A percentile compares a stretch with the other conserved stretches of the same genome.
Evolutionary conservation across 2,797 vertebrate species (phyloP).

Genomic region (Megalops cyprinoides): DNA sequence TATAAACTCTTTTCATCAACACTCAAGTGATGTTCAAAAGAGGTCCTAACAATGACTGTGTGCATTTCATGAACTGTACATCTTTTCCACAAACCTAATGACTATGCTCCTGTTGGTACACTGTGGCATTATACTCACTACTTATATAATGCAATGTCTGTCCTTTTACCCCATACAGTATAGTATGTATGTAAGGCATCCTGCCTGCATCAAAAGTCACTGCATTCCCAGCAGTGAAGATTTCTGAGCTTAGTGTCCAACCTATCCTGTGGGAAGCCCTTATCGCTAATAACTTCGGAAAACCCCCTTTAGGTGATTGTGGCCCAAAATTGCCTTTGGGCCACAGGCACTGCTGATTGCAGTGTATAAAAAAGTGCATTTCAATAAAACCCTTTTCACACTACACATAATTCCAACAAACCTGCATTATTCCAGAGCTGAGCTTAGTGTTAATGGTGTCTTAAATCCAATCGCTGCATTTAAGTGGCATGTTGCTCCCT

Average conservation of each 20-base stretch:
- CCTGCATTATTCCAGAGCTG: neutral
- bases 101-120: neutral
- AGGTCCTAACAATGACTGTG: neutral
- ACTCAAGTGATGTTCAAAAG: neutral
- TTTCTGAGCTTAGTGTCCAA: constrained; percentile 5
- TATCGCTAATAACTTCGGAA: neutral
- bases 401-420: neutral
- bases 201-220: too few species aligned
- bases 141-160: neutral
- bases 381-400: constrained; percentile 7
- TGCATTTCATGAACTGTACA: neutral
- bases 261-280: neutral
- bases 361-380: neutral
- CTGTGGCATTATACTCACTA: neutral
- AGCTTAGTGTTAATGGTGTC: neutral
- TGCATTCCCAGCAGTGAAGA: neutral
- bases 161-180: too few species aligned
- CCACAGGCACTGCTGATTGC: neutral
- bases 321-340: too few species aligned
- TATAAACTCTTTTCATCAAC: neutral
- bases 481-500: neutral
- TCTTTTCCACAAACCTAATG: neutral
- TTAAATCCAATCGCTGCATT: neutral
- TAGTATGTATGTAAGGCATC: too few species aligned
- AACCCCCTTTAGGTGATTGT: too few species aligned